Evolutionary conservation across 2,888 invertebrate genomes (phyloP), one percentile per base, ranked within the genome.

Genomic region (Gari tellinella): DNA sequence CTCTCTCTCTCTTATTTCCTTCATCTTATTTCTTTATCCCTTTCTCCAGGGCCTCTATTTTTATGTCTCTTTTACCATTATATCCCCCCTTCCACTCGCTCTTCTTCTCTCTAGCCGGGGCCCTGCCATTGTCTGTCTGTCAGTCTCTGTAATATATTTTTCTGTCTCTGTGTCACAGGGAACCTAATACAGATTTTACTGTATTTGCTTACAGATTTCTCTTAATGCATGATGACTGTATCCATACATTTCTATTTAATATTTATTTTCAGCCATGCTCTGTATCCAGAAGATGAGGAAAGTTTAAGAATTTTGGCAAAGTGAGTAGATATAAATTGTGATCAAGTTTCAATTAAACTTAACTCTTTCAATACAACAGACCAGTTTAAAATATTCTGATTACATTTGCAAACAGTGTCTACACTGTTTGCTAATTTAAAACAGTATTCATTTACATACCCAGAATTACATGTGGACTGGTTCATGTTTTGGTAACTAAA

Each of bases 261-360:
- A 5, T 2, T 21, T 12, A 15, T 48, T 62, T 52, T 14, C 41
- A 62, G 62, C 26, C 15, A 51, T 7, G 19, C 31, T 17, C 38
- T 15, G 26, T 62, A 62, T 26, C 26, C 52, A 41, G 62, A 62
- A 52, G 62, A 62, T 23, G 52, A 51, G 4, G 25, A 21, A 3
- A 51, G 51, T 15, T 15, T 62, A 19, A 38, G 31, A 15, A 8
- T n/a, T 17, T 51, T 62, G 23, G 40, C 40, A 2, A 1, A 38
- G 62, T 63, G 41, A 58, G 51, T 63, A 0, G 3, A 23, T 8
- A 8, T 19, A 57, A 21, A 38, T 14, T 23, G 7, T 40, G 43
- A 26, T 58, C 1, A 12, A 37, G 23, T n/a, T n/a, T 52, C 21
- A 25, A 40, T 7, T 63, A 12, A 15, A n/a, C n/a, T 43, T 4